Evolutionary conservation across 2,888 invertebrate species (phyloP).

Genomic region (Mechanitis mazaeus): DNA sequence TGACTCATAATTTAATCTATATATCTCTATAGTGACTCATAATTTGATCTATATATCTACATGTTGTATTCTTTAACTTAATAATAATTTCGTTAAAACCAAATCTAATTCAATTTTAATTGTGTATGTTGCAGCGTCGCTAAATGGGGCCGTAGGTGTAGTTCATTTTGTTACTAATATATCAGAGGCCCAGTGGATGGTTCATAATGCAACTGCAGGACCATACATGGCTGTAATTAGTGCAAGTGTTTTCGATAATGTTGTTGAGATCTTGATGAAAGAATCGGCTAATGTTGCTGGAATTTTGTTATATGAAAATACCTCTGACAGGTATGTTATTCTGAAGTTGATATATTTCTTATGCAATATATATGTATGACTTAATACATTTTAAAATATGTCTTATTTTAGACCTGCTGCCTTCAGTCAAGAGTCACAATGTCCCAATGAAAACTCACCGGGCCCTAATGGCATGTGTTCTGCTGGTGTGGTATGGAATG

Average conservation of each 20-base stretch:
- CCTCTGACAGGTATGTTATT: slow-evolving; percentile 47
- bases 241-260: slow-evolving; percentile 76
- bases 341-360: no score
- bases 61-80: no score
- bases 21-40: no score
- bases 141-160: slow-evolving; percentile 89
- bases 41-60: no score
- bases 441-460: slow-evolving; percentile 87
- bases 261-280: slow-evolving; percentile 72
- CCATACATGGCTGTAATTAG: slow-evolving; percentile 88
- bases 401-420: slow-evolving; percentile 47
- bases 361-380: not conserved
- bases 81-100: no score
- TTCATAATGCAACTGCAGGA: slow-evolving; percentile 82
- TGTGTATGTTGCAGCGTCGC: slow-evolving; percentile 74
- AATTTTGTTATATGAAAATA: slow-evolving; percentile 77
- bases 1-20: no score
- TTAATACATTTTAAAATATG: not conserved
- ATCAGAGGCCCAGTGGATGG: slow-evolving; percentile 84
- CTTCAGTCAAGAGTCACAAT: slow-evolving; percentile 82
- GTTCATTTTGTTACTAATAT: slow-evolving; percentile 82
- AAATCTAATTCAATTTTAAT: not conserved
- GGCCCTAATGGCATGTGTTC: slow-evolving; percentile 62
- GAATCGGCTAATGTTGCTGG: slow-evolving; percentile 79
- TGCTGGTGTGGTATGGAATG: slow-evolving; percentile 88